A percentile compares a stretch with the other conserved stretches of the same genome.
Conservation (phyloP, 2,797 vertebrate species). For the Megaceryle alcyon region DNA sequence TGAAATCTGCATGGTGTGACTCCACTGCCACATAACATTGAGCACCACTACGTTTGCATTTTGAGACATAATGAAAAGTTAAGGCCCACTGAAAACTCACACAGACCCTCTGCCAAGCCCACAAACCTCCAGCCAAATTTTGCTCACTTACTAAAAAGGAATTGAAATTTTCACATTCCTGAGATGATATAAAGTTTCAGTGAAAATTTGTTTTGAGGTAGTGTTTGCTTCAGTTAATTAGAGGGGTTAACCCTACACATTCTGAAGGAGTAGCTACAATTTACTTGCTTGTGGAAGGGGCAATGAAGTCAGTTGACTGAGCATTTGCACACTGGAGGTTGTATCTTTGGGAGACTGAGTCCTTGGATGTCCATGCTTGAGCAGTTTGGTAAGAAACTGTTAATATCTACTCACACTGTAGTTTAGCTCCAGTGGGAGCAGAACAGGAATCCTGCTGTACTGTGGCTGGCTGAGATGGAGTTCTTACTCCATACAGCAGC, state of each 20-base stretch:
- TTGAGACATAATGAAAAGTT: background rate
- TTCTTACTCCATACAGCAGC: background rate
- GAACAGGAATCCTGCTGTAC: background rate
- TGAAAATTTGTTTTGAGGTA: background rate
- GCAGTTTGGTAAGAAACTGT: background rate
- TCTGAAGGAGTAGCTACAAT: background rate
- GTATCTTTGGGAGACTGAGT: background rate
- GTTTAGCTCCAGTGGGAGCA: background rate
- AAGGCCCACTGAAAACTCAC: background rate
- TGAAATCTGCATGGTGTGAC: background rate
- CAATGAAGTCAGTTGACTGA: background rate
- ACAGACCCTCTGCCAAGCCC: background rate
- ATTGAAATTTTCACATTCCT: background rate
- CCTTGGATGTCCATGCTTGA: fast-evolving
- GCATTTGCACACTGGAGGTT: background rate
- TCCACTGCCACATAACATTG: background rate
- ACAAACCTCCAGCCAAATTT: background rate
- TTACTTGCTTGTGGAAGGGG: background rate
- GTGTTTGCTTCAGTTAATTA: background rate
- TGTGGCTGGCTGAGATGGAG: background rate
- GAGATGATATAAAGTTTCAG: background rate
- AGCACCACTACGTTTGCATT: background rate
- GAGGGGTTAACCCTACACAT: background rate
- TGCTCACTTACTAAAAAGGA: background rate
- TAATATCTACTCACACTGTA: background rate